Conservation (phyloP, 2,113 vertebrate species). For the Leiothrix lutea region DNA sequence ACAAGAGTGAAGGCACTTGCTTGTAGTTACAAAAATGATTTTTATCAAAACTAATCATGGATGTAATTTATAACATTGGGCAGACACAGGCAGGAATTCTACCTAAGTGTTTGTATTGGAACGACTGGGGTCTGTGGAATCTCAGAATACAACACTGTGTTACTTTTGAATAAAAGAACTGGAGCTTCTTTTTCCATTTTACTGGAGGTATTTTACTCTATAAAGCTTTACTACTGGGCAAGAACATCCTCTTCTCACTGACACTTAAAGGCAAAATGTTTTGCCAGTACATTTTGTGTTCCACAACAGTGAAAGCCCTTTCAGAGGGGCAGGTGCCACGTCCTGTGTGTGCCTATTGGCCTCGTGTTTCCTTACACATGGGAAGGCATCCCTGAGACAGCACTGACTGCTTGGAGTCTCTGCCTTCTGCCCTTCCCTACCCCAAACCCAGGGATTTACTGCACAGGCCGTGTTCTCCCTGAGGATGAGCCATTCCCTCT, state of each 20-base stretch:
- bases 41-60: not conserved
- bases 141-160: not conserved
- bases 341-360: not conserved
- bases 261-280: not conserved
- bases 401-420: accelerated
- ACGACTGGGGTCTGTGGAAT: not conserved
- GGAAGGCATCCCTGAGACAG: not conserved
- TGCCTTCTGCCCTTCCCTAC: not conserved
- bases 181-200: not conserved
- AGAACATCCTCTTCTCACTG: not conserved
- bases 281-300: not conserved
- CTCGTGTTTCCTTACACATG: not conserved
- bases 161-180: not conserved
- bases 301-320: not conserved
- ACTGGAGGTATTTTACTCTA: not conserved
- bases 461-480: not conserved
- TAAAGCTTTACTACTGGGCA: not conserved
- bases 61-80: not conserved
- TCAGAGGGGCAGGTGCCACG: not conserved
- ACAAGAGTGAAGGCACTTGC: not conserved
- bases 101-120: not conserved
- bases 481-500: not conserved
- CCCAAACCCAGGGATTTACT: not conserved
- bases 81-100: constrained; percentile 15
- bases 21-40: not conserved